phyloP scores from a whole-genome alignment of 1,140 invertebrate genomes.

The Drosophila tristis region DNA sequence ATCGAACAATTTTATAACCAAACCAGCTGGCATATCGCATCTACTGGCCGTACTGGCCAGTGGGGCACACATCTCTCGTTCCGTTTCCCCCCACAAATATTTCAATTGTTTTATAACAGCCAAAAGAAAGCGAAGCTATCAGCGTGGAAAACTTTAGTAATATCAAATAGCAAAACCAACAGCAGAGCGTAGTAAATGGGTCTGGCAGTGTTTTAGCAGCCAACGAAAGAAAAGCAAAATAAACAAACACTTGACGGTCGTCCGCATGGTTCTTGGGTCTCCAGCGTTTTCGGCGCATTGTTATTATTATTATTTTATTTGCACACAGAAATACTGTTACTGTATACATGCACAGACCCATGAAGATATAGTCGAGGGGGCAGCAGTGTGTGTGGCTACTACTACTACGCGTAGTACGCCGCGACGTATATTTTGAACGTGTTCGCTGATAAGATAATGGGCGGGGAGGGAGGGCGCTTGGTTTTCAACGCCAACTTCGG shows the following conservation, averaged over 20 bases:
- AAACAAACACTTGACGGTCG: slow-evolving; percentile 61
- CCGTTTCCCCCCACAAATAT: slow-evolving; percentile 32
- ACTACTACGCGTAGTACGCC: slow-evolving; percentile 38
- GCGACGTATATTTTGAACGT: slow-evolving; percentile 51
- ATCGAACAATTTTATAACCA: slow-evolving; percentile 56
- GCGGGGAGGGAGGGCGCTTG: no score
- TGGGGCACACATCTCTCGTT: neutral
- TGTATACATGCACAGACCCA: neutral
- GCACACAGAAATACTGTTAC: neutral
- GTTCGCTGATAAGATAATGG: slow-evolving; percentile 44
- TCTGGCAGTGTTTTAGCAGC: slow-evolving; percentile 1
- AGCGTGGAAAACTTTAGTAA: slow-evolving; percentile 16
- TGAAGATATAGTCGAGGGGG: slow-evolving; percentile 17
- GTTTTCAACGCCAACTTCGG: neutral
- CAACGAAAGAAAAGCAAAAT: slow-evolving; percentile 48
- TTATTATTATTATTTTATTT: slow-evolving; percentile 71
- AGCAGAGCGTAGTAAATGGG: slow-evolving; percentile 36
- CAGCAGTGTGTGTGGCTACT: neutral
- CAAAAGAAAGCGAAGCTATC: slow-evolving; percentile 42
- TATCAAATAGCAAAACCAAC: slow-evolving; percentile 39
- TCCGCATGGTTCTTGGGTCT: slow-evolving; percentile 48
- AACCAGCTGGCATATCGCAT: slow-evolving; percentile 14
- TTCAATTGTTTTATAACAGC: slow-evolving; percentile 53
- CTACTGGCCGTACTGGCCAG: slow-evolving; percentile 9
- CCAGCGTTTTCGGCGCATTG: slow-evolving; percentile 62